Percentiles rank a stretch among this genome's conserved stretches.
Conservation (phyloP, 2,888 invertebrate species). For the Saturnia japonica region DNA sequence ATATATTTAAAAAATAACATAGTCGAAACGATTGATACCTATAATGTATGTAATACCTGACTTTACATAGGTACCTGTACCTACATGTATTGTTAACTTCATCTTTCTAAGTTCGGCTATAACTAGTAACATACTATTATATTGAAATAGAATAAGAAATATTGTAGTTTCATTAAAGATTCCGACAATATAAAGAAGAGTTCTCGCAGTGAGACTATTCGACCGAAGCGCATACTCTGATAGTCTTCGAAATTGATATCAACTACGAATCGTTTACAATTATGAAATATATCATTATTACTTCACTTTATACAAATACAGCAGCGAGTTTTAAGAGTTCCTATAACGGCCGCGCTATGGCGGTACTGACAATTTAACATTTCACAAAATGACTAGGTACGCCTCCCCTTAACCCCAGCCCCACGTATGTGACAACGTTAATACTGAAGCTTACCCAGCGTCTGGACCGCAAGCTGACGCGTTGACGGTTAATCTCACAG, state of each 20-base stretch:
- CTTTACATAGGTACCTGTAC: background rate
- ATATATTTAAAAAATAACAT: slow-evolving; percentile 43
- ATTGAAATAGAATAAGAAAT: background rate
- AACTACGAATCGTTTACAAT: slow-evolving; percentile 76
- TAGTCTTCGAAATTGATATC: slow-evolving; percentile 80
- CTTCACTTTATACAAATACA: slow-evolving; percentile 86
- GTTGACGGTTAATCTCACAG: slow-evolving; percentile 21
- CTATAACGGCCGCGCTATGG: slow-evolving; percentile 83
- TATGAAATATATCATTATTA: slow-evolving; percentile 79
- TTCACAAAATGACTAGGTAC: slow-evolving; percentile 82
- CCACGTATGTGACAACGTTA: slow-evolving; percentile 59
- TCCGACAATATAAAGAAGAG: background rate
- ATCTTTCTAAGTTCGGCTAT: background rate
- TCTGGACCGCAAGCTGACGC: slow-evolving; percentile 35
- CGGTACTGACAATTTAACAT: slow-evolving; percentile 80
- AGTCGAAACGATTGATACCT: slow-evolving; percentile 44
- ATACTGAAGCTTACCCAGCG: slow-evolving; percentile 51
- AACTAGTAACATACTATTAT: background rate
- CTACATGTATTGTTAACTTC: background rate
- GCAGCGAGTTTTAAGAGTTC: slow-evolving; percentile 90
- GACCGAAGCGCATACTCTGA: slow-evolving; percentile 53
- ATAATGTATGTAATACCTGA: slow-evolving; percentile 22
- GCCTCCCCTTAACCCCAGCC: slow-evolving; percentile 49
- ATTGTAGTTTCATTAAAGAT: background rate
- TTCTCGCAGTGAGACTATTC: slow-evolving; percentile 17